Evolutionary conservation across 1,140 invertebrate species (phyloP), one percentile per base, ranked within the genome.

Genomic region (Oryctes rhinoceros): DNA sequence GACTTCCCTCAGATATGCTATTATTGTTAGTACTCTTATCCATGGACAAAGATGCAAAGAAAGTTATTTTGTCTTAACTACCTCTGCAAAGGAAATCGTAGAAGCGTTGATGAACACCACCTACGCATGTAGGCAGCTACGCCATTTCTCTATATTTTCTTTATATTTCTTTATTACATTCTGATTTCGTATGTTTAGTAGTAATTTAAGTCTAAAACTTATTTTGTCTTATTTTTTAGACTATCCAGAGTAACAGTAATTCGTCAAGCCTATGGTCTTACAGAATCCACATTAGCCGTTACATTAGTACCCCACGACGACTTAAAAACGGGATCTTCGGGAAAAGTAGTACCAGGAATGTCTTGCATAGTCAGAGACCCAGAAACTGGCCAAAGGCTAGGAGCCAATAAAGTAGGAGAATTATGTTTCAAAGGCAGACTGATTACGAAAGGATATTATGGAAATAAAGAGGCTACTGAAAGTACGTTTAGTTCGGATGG

Each of bases 381-480:
- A 35, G 90, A 93, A 78, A 94, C 89, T 11, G 90, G 91, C 9
- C 86, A 91, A 82, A 83, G 87, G 18, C 83, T 94, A 30, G 93
- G 93, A 0, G 88, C 92, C 0, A 87, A 91, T 62, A 81, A 91
- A 81, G 86, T 89, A 75, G 94, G 94, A 13, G 94, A 96, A 86
- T 84, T 96, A 6, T 94, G 91, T 85, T 89, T 94, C 24, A 92
- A 78, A 83, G 92, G 92, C 13, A 88, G 89, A 10, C 84, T 89
- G 75, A 85, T 93, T 0, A 93, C 92, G 91, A 89, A 91, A 78
- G 92, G 92, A 0, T 94, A 94, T 80, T 88, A 89, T 84, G 90
- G 90, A 6, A 95, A 97, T 83, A 89, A 91, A 15, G 86, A 91
- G 82, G 94, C 94, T 0, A 96, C 94, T 0, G 89, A 88, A 11